Percentiles rank a stretch among this genome's conserved stretches.
Evolutionary conservation across 1,140 invertebrate species (phyloP).

Genomic region (Halictus rubicundus): DNA sequence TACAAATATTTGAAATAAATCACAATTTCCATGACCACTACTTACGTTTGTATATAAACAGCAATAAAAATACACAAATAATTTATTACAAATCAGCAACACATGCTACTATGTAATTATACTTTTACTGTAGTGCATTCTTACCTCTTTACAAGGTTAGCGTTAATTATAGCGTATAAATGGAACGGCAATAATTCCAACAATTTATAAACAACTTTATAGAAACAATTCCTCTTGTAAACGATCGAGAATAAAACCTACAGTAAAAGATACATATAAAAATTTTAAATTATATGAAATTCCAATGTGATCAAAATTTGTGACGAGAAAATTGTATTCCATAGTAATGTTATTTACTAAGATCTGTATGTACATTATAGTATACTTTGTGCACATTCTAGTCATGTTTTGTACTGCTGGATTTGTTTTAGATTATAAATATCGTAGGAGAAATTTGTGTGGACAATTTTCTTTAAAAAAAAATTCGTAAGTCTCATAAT

Average conservation of each 20-base stretch:
- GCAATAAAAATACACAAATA: slow-evolving; percentile 8
- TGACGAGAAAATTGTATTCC: slow-evolving; percentile 22
- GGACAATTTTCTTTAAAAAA: background rate
- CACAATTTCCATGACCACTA: slow-evolving; percentile 14
- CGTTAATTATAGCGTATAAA: background rate
- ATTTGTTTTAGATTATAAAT: slow-evolving; percentile 50
- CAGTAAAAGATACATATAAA: slow-evolving; percentile 8
- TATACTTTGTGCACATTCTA: slow-evolving; percentile 57
- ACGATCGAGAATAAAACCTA: background rate
- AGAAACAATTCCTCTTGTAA: background rate
- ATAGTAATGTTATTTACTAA: slow-evolving; percentile 23
- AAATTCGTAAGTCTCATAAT: background rate
- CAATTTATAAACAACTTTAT: background rate
- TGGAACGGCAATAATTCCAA: background rate
- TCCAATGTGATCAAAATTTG: background rate
- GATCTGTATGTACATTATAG: slow-evolving; percentile 46
- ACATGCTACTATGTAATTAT: slow-evolving; percentile 8
- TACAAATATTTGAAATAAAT: slow-evolving; percentile 25
- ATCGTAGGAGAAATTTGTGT: slow-evolving; percentile 8
- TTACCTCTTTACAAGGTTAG: background rate
- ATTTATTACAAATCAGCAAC: slow-evolving; percentile 44
- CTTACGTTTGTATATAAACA: slow-evolving; percentile 34
- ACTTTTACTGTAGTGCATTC: slow-evolving; percentile 6
- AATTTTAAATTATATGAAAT: background rate
- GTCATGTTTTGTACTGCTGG: slow-evolving; percentile 61